A percentile compares a stretch with the other conserved stretches of the same genome.
phyloP scores from a whole-genome alignment of 2,888 invertebrate genomes.

The Monoplex corrugatus region DNA sequence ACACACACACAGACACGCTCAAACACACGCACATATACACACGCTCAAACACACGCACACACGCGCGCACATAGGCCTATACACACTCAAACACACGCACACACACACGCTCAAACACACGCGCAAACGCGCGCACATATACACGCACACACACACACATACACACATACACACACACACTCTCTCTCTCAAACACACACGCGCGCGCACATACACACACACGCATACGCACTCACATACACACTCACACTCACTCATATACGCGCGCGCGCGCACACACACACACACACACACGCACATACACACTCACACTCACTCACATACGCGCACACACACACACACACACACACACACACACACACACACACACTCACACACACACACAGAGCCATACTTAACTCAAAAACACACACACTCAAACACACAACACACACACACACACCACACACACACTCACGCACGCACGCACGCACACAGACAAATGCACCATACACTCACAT shows the following conservation, averaged over 20 bases:
- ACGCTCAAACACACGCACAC: no score
- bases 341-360: background rate
- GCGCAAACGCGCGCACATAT: background rate
- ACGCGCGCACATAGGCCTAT: no score
- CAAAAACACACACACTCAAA: no score
- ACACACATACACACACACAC: background rate
- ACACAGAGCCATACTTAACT: no score
- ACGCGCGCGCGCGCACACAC: background rate
- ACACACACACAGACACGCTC: no score
- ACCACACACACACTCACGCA: no score
- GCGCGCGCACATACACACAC: background rate
- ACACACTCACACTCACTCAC: background rate
- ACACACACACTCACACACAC: background rate
- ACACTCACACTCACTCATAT: background rate
- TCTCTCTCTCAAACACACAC: background rate
- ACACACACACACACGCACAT: background rate
- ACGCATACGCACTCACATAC: background rate
- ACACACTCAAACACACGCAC: no score
- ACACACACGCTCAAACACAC: no score
- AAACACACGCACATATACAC: no score
- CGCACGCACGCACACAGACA: no score
- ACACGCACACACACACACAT: background rate
- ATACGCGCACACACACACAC: background rate
- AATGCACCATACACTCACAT: no score
- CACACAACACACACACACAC: no score